Conservation (phyloP, 2,113 vertebrate species). For the Sylvilagus bachmani region DNA sequence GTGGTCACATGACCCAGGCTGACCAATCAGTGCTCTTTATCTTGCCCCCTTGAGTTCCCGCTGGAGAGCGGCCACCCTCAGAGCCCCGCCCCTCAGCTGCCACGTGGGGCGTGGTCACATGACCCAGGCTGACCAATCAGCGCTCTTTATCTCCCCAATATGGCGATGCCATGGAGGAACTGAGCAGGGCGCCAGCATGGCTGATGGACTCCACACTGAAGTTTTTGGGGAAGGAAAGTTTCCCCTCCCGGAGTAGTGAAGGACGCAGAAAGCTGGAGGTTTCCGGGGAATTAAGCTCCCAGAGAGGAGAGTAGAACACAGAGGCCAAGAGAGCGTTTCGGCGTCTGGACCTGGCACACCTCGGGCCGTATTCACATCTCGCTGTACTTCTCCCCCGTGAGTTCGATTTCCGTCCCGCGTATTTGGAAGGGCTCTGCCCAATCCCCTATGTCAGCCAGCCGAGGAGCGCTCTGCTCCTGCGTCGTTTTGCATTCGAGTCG, state of each 20-base stretch:
- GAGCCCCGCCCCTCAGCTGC: too few relatives aligned
- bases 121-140: too few relatives aligned
- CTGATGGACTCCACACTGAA: neutral
- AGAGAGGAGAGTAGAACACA: neutral
- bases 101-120: neutral
- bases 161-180: neutral
- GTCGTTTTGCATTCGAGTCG: neutral
- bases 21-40: too few relatives aligned
- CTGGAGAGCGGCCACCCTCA: neutral
- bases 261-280: neutral
- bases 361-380: neutral
- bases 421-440: neutral
- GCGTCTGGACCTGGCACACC: neutral
- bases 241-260: neutral
- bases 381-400: neutral
- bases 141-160: too few relatives aligned
- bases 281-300: neutral
- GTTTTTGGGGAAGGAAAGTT: neutral
- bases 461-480: too few relatives aligned
- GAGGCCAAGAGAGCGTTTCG: neutral
- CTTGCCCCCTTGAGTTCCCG: conserved; percentile 4
- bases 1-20: neutral
- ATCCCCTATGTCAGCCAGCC: neutral
- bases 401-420: neutral
- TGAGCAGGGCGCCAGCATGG: neutral